These are phyloP conservation scores for Thelaira solivaga DNA, from an alignment of 2,888 invertebrate genomes.

Conservation along the genomic window DNA sequence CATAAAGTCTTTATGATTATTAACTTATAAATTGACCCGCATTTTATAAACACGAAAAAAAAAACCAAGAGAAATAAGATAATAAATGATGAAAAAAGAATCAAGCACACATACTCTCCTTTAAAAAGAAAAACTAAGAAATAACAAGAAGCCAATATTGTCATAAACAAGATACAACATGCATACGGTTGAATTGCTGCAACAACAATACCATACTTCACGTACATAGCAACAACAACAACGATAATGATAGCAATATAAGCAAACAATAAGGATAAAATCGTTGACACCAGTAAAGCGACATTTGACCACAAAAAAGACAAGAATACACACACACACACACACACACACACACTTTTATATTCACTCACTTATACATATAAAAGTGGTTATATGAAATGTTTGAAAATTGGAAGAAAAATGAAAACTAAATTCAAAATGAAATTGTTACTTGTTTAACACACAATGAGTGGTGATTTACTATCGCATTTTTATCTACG, in stretches of 20 bases:
- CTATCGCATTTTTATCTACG: slow-evolving; percentile 33
- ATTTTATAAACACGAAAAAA: slow-evolving; percentile 12
- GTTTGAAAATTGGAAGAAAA: background rate
- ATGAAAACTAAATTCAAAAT: slow-evolving; percentile 21
- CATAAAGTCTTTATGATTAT: slow-evolving; percentile 50
- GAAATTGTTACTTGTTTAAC: slow-evolving; percentile 49
- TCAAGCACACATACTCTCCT: too few relatives aligned
- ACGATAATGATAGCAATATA: background rate
- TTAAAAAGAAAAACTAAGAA: slow-evolving; percentile 6
- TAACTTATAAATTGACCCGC: slow-evolving; percentile 55
- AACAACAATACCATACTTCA: slow-evolving; percentile 3
- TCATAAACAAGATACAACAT: slow-evolving; percentile 46
- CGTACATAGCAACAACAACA: too few relatives aligned
- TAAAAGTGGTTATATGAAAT: too few relatives aligned
- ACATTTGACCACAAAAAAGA: slow-evolving; percentile 45
- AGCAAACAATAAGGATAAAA: slow-evolving; percentile 39
- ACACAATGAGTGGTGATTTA: slow-evolving; percentile 53
- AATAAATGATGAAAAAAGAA: background rate
- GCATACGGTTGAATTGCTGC: slow-evolving; percentile 29
- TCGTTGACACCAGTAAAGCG: slow-evolving; percentile 49
- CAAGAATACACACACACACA: too few relatives aligned
- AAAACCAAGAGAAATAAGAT: background rate
- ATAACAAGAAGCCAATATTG: slow-evolving; percentile 49
- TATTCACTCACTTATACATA: too few relatives aligned
- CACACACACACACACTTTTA: too few relatives aligned